These are phyloP conservation scores for Aphelenchoides avenae DNA, from an alignment of 1,140 invertebrate genomes.

Conservation along the genomic window DNA sequence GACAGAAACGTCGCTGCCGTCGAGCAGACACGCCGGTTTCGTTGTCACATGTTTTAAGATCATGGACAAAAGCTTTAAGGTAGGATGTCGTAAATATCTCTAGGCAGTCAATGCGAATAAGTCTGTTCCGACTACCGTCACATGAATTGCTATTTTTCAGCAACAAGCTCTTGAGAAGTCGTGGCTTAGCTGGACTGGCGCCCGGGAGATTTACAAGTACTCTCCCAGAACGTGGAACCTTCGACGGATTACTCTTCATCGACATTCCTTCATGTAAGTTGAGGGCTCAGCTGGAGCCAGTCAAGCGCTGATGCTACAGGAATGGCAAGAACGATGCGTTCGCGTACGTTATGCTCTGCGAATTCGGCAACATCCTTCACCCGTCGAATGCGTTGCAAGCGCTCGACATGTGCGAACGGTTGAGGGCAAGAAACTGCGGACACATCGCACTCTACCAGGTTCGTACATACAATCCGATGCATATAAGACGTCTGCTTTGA, in stretches of 20 bases:
- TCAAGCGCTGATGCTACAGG: conserved; percentile 17
- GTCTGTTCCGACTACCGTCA: background rate
- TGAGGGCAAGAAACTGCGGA: conserved; percentile 52
- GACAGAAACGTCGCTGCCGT: conserved; percentile 28
- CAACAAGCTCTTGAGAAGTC: conserved; percentile 46
- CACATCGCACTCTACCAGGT: conserved; percentile 55
- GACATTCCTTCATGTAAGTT: conserved; percentile 6
- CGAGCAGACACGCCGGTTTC: conserved; percentile 45
- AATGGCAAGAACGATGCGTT: conserved; percentile 36
- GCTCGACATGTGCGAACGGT: conserved; percentile 54
- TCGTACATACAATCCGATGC: conserved; percentile 14
- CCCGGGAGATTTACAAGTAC: conserved; percentile 55
- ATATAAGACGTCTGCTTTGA: conserved; percentile 2
- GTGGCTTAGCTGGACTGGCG: conserved; percentile 55
- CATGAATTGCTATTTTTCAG: conserved; percentile 3
- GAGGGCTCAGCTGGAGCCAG: conserved; percentile 2
- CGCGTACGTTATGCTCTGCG: conserved; percentile 51
- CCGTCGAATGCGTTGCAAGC: conserved; percentile 50
- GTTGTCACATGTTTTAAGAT: conserved; percentile 52
- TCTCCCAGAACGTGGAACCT: conserved; percentile 53
- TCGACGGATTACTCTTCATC: conserved; percentile 43
- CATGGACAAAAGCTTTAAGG: conserved; percentile 40
- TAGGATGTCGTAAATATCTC: conserved; percentile 1
- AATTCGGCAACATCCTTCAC: conserved; percentile 55
- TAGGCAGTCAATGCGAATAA: background rate